Conservation (phyloP, 2,797 vertebrate genomes). For the Liparis tanakae region DNA sequence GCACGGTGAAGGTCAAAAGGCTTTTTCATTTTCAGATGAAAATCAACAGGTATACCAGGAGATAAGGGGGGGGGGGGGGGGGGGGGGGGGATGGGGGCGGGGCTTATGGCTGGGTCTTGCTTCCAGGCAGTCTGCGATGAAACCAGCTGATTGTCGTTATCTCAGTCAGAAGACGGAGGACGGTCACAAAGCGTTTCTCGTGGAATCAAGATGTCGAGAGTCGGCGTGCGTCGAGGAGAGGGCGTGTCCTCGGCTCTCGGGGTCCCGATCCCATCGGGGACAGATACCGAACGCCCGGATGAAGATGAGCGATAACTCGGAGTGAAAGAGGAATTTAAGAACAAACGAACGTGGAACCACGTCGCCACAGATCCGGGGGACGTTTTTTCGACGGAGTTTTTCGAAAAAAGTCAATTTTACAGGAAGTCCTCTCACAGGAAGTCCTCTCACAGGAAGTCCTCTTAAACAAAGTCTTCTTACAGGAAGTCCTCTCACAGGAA, state of each 20-base stretch:
- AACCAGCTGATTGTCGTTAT: conserved; percentile 52
- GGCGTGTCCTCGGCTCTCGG: conserved; percentile 38
- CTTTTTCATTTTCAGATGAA: conserved; percentile 35
- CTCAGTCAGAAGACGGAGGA: conserved; percentile 34
- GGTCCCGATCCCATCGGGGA: conserved; percentile 40
- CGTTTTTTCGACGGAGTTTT: too few relatives aligned
- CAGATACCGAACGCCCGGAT: conserved; percentile 6
- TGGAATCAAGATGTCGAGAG: conserved; percentile 56
- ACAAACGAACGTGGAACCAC: conserved; percentile 32
- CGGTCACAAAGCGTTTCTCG: conserved; percentile 40
- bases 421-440: too few relatives aligned
- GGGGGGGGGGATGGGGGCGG: neutral
- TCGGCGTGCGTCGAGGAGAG: conserved; percentile 22
- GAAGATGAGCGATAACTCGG: conserved; percentile 33
- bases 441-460: too few relatives aligned
- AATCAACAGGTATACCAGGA: conserved; percentile 12
- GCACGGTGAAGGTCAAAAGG: conserved; percentile 46
- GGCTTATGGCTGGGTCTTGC: conserved; percentile 26
- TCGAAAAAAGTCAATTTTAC: too few relatives aligned
- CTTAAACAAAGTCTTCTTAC: too few relatives aligned
- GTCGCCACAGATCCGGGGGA: conserved; percentile 22
- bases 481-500: too few relatives aligned
- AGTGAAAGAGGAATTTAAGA: conserved; percentile 3
- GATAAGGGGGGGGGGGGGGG: too few relatives aligned
- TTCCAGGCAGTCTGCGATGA: conserved; percentile 48